A percentile compares a stretch with the other conserved stretches of the same genome.
These are phyloP conservation scores for Solenopsis fugax DNA, from an alignment of 1,140 invertebrate species.

Conservation along the genomic window DNA sequence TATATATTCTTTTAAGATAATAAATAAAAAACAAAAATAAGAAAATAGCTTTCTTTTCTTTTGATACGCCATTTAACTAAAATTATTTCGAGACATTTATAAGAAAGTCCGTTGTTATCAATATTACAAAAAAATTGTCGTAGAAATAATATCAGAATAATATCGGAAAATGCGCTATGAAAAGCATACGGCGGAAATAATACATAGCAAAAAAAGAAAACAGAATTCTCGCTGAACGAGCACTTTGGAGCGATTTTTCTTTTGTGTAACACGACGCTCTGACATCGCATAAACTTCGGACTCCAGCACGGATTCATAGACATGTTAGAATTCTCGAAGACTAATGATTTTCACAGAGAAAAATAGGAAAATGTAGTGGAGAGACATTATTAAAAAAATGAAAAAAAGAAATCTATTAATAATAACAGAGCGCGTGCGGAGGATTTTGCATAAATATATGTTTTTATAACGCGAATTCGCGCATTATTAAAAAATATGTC, in stretches of 20 bases:
- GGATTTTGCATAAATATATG: background rate
- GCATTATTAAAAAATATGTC: background rate
- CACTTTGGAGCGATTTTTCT: constrained; percentile 52
- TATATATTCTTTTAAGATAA: background rate
- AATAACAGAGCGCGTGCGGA: background rate
- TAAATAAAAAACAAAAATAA: background rate
- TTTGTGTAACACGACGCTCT: constrained; percentile 29
- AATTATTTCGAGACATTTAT: background rate
- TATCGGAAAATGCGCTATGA: background rate
- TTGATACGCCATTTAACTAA: background rate
- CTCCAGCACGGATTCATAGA: constrained; percentile 14
- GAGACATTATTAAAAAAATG: background rate
- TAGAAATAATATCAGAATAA: constrained; percentile 33
- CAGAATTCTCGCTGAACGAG: constrained; percentile 35
- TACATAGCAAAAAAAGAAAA: constrained; percentile 1
- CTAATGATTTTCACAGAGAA: constrained; percentile 23
- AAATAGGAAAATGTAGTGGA: background rate
- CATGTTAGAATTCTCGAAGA: constrained; percentile 26
- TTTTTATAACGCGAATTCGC: background rate
- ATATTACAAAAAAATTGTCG: background rate
- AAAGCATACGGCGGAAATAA: background rate
- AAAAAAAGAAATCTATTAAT: background rate
- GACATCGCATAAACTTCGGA: constrained; percentile 39
- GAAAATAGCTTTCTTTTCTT: background rate
- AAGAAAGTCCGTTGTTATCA: background rate